These are phyloP conservation scores for Sesamia nonagrioides DNA, from an alignment of 1,140 invertebrate genomes.

Conservation along the genomic window DNA sequence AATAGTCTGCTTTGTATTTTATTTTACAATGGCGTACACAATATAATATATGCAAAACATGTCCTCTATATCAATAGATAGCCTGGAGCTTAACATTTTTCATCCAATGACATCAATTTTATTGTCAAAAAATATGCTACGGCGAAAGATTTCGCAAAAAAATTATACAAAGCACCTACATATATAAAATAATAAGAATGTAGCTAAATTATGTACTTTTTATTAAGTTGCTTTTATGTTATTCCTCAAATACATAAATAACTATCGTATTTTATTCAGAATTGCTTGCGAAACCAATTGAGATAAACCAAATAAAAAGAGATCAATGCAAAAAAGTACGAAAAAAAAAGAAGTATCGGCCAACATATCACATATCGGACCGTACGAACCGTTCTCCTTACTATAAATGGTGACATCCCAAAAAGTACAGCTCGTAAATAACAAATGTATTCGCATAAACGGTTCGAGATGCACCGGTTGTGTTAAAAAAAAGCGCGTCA, in stretches of 20 bases:
- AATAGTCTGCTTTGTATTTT: not conserved
- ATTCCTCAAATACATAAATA: not conserved
- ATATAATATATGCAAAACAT: not conserved
- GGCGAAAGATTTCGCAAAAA: not conserved
- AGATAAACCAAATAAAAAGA: slow-evolving; percentile 3
- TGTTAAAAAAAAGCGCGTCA: slow-evolving; percentile 69
- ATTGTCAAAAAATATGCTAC: not conserved
- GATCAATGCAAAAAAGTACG: not conserved
- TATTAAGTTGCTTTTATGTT: not conserved
- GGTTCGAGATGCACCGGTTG: slow-evolving; percentile 54
- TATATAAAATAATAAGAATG: not conserved
- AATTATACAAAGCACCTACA: not conserved
- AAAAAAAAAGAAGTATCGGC: slow-evolving; percentile 5
- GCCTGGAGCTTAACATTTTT: slow-evolving; percentile 14
- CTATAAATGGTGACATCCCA: slow-evolving; percentile 72
- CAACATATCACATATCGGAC: slow-evolving; percentile 50
- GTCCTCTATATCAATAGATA: slow-evolving; percentile 12
- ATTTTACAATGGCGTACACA: not conserved
- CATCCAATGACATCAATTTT: not conserved
- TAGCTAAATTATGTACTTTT: too few relatives aligned
- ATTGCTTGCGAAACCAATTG: not conserved
- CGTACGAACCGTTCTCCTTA: slow-evolving; percentile 43
- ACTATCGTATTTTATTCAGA: not conserved
- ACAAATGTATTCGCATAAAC: slow-evolving; percentile 70
- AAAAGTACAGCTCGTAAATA: slow-evolving; percentile 80